Percentiles rank a stretch among this genome's conserved stretches.
Evolutionary conservation across 1,140 invertebrate species (phyloP).

Genomic region (Rhagoletis pomonella): DNA sequence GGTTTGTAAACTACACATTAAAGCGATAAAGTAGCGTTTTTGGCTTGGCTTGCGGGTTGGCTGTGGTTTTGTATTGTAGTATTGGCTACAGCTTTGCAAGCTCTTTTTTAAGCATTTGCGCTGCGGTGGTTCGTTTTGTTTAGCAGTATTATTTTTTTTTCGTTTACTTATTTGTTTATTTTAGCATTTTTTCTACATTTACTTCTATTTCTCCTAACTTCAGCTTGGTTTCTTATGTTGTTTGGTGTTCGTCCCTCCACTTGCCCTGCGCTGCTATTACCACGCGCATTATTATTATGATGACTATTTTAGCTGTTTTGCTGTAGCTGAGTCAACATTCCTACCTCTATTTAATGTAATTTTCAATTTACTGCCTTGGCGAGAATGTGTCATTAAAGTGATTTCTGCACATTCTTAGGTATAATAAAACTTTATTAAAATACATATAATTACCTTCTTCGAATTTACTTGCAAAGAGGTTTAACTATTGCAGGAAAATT

Average conservation of each 20-base stretch:
- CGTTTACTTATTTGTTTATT: not conserved
- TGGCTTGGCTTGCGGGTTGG: not conserved
- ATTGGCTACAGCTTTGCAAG: not conserved
- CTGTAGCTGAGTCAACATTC: slow-evolving; percentile 27
- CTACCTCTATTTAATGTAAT: too few species aligned
- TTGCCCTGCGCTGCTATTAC: not conserved
- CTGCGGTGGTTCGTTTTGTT: slow-evolving; percentile 7
- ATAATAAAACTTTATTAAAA: too few species aligned
- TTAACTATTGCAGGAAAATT: too few species aligned
- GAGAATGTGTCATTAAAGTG: too few species aligned
- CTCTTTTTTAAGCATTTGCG: not conserved
- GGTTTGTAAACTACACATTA: not conserved
- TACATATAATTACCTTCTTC: too few species aligned
- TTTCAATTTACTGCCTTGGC: too few species aligned
- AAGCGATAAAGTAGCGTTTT: slow-evolving; percentile 15
- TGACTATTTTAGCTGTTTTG: slow-evolving; percentile 34
- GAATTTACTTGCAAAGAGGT: too few species aligned
- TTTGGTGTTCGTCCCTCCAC: not conserved
- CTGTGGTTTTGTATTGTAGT: not conserved
- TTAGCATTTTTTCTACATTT: not conserved
- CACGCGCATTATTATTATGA: not conserved
- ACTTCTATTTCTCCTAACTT: not conserved
- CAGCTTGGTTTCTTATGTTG: not conserved
- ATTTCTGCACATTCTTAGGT: too few species aligned
- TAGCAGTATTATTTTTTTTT: not conserved